phyloP scores from a whole-genome alignment of 2,888 invertebrate species.

The Allygus modestus region DNA sequence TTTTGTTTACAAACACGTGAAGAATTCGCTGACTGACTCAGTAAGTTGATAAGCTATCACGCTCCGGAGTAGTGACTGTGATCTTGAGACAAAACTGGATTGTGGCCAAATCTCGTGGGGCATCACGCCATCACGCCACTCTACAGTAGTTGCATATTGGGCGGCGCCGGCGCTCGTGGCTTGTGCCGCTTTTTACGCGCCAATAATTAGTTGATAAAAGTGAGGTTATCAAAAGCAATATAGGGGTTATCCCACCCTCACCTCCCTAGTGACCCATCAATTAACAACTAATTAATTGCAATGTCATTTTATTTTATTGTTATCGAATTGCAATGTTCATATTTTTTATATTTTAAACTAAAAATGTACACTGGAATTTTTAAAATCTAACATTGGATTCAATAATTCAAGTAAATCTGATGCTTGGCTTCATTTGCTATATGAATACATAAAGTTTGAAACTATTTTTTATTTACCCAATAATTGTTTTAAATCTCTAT shows the following conservation, averaged over 20 bases:
- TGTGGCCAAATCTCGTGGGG: neutral
- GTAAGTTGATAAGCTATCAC: conserved; percentile 21
- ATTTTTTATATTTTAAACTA: too few species aligned
- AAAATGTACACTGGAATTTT: too few species aligned
- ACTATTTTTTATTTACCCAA: too few species aligned
- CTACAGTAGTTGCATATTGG: neutral
- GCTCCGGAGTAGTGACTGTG: neutral
- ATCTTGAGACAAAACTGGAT: conserved; percentile 17
- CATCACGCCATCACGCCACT: conserved; percentile 1
- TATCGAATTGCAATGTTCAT: neutral
- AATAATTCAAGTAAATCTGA: too few species aligned
- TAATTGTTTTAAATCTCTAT: too few species aligned
- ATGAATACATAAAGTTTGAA: too few species aligned
- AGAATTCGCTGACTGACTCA: conserved; percentile 3
- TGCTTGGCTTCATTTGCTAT: too few species aligned
- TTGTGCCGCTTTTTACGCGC: neutral
- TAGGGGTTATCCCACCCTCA: neutral
- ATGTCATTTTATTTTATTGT: too few species aligned
- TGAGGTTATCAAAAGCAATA: neutral
- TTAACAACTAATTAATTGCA: neutral
- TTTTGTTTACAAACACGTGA: conserved; percentile 9
- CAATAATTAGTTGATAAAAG: neutral
- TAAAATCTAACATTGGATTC: too few species aligned
- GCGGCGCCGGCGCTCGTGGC: neutral
- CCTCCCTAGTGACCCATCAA: neutral